A percentile compares a stretch with the other conserved stretches of the same genome.
Conservation (phyloP, 2,797 vertebrate genomes). For the Eulemur rubriventer region DNA sequence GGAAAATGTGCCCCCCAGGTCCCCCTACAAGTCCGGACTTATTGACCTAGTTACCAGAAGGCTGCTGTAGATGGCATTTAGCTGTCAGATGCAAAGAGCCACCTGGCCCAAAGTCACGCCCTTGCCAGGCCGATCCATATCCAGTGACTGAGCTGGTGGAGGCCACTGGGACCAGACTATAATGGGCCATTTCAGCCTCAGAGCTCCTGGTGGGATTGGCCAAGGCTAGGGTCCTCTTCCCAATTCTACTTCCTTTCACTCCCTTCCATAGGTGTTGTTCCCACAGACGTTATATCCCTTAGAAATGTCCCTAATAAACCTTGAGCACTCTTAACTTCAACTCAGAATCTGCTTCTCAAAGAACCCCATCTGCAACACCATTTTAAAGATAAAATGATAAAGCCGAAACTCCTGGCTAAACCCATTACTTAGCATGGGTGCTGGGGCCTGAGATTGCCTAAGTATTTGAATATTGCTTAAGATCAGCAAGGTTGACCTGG, state of each 20-base stretch:
- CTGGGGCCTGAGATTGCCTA: not conserved
- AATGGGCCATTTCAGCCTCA: not conserved
- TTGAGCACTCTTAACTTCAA: not conserved
- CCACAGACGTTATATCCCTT: not conserved
- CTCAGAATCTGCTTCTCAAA: not conserved
- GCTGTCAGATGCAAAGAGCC: not conserved
- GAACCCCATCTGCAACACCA: not conserved
- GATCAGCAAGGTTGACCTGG: not conserved
- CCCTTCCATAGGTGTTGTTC: not conserved
- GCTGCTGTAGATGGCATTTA: not conserved
- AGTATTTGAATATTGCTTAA: not conserved
- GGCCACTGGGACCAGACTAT: not conserved
- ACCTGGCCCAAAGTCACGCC: not conserved
- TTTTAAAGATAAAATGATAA: not conserved
- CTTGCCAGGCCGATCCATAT: not conserved
- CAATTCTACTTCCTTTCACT: not conserved
- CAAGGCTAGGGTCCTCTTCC: not conserved
- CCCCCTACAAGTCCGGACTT: not conserved
- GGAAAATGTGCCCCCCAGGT: not conserved
- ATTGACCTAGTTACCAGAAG: not conserved
- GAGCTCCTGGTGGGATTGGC: not conserved
- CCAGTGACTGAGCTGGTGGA: not conserved
- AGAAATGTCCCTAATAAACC: not conserved
- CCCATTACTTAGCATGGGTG: not conserved
- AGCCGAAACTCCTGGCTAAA: not conserved